Evolutionary conservation across 1,140 invertebrate species (phyloP).

Genomic region (Eueides isabella): DNA sequence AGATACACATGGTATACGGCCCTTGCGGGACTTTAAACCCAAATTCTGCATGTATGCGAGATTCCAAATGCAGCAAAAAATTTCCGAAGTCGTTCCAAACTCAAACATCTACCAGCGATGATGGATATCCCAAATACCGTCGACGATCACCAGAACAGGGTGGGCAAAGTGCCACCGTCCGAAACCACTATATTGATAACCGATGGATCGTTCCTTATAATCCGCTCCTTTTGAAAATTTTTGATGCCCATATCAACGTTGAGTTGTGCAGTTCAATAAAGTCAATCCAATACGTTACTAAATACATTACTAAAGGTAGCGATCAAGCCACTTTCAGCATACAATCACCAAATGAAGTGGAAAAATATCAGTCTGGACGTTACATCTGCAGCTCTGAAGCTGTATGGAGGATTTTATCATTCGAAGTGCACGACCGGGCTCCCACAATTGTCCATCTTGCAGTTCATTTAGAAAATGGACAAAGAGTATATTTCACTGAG

Average conservation of each 20-base stretch:
- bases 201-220: constrained; percentile 83
- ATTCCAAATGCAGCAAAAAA: no score
- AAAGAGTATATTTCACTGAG: no score
- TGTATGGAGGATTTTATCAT: no score
- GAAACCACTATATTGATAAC: constrained; percentile 72
- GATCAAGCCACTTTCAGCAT: constrained; percentile 40
- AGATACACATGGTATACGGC: constrained; percentile 71
- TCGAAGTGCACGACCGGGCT: no score
- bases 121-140: constrained; percentile 74
- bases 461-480: no score
- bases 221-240: constrained; percentile 77
- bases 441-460: no score
- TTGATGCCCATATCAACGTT: constrained; percentile 80
- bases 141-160: constrained; percentile 61
- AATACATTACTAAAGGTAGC: constrained; percentile 39
- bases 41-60: no score
- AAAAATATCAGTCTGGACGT: no score
- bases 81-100: no score
- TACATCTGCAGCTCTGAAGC: no score
- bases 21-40: constrained; percentile 47
- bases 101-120: constrained; percentile 52
- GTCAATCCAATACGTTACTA: constrained; percentile 68
- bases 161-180: constrained; percentile 55
- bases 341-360: no score
- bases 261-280: constrained; percentile 81